These are phyloP conservation scores for Anguilla pacifica DNA, from an alignment of 2,797 vertebrate species.

Conservation along the genomic window DNA sequence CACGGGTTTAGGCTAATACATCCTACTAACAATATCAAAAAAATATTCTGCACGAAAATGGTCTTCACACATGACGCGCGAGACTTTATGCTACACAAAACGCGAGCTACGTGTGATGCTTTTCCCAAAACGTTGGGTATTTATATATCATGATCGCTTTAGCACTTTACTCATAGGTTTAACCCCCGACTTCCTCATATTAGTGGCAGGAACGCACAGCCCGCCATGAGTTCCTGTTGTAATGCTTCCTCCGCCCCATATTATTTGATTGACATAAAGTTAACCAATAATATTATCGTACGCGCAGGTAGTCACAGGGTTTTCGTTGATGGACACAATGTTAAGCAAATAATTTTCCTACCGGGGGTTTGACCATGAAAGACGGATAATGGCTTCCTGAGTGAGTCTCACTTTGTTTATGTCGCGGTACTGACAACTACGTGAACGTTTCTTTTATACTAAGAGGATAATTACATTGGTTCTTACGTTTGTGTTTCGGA, in stretches of 20 bases:
- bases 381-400: slow-evolving; percentile 69
- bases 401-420: slow-evolving; percentile 77
- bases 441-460: slow-evolving; percentile 9
- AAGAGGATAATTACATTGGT: slow-evolving; percentile 7
- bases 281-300: slow-evolving; percentile 53
- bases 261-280: slow-evolving; percentile 40
- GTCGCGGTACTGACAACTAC: slow-evolving; percentile 51
- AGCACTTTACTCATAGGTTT: slow-evolving; percentile 54
- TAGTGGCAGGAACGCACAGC: slow-evolving; percentile 54
- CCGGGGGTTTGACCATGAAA: slow-evolving; percentile 44
- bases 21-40: not conserved
- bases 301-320: fast-evolving
- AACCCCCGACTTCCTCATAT: slow-evolving; percentile 64
- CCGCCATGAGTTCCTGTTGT: slow-evolving; percentile 41
- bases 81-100: not conserved
- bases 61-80: not conserved
- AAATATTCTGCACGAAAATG: not conserved
- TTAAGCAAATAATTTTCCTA: slow-evolving; percentile 55
- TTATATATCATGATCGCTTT: not conserved
- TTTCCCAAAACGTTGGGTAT: not conserved
- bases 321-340: slow-evolving; percentile 38
- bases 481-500: slow-evolving; percentile 19
- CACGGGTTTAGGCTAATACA: not conserved
- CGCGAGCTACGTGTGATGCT: not conserved
- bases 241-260: slow-evolving; percentile 38